Base-by-base conservation (phyloP, 2,797 vertebrate species). In the Otus scops region DNA sequence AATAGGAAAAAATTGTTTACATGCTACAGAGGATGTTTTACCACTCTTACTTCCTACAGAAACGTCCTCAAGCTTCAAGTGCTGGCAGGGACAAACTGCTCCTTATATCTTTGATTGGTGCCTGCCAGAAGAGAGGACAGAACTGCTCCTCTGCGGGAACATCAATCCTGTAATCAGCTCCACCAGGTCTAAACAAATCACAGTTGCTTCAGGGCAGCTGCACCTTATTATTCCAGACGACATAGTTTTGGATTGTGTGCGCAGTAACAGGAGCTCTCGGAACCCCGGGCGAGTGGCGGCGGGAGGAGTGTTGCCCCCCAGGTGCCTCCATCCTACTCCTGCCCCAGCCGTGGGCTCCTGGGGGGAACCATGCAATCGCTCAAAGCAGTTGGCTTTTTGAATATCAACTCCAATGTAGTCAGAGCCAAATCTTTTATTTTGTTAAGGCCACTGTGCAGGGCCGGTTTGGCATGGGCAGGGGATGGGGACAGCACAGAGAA, bases 11-110 rank as follows among this genome's bases (percentile, higher is more conserved):
- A 93, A 83, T 8, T 94, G 82, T 98, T 98, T 97, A 97, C 70
- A 60, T 47, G 53, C 69, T 93, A 43, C 75, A 89, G 80, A 96
- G 95, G 96, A 97, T 97, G 96, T 96, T 97, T 97, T 97, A 96
- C 83, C 86, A 54, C 81, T 89, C 94, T 78, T 89, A 93, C 88
- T 97, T 97, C 96, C 94, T 92, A 95, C 88, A 86, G 88, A 85
- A 97, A 83, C 0, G 9, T 90, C 90, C 93, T 96, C 91, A 53
- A 54, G 73, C 85, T 96, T 85, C 8, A 12, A 95, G 84, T 28
- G 61, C 34, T 95, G 97, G 95, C 95, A 93, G 82, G 39, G n/a
- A 69, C 79, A 92, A 56, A 50, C 60, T 57, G 7, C 59, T 51
- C 43, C 92, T 64, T 32, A 5, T 59, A 65, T 76, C 88, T 90